Evolutionary conservation across 1,140 invertebrate species (phyloP), one percentile per base, ranked within the genome.

Genomic region (Drosophila arawakana): DNA sequence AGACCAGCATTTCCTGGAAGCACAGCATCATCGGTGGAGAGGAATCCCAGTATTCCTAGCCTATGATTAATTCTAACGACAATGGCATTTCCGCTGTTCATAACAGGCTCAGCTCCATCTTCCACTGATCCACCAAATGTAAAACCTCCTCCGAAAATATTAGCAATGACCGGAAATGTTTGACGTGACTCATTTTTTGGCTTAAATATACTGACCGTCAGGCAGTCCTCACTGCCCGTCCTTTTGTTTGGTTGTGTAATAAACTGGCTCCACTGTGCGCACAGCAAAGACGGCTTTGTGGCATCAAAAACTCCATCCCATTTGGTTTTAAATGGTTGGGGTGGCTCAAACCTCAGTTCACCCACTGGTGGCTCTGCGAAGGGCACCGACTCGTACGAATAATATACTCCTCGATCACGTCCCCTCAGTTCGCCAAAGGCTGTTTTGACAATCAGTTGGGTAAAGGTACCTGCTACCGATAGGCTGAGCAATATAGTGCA

Each of bases 61-160:
- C 95, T 83, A 81, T 95, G 95, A 78, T 95, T 95, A 0, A 95
- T 88, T 3, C 93, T 94, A 0, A 95, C 95, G 11, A 94, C 92
- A 11, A 55, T 55, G 6, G 95, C 93, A 11, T 95, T 81, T 67
- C 95, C 93, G 25, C 93, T 61, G 37, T 94, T 94, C 93, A 96
- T 94, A 0, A 96, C 58, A 76, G 93, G 93, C 9, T 92, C 76
- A 0, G 95, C 93, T 0, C 93, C 93, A 18, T 39, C 58, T 25
- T 72, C 94, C 0, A 91, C 92, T 1, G 91, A 90, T 4, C 91
- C 92, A 0, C 93, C 93, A 3, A 91, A 82, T 8, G 93, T 93
- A 73, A 93, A 93, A 8, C 78, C 92, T 18, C 93, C 93, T 2
- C 93, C 93, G 73, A 93, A 93, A 10, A 94, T 92, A 44, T 83